Evolutionary conservation across 2,888 invertebrate species (phyloP).

Genomic region (Rhagophthalmus giganteus): DNA sequence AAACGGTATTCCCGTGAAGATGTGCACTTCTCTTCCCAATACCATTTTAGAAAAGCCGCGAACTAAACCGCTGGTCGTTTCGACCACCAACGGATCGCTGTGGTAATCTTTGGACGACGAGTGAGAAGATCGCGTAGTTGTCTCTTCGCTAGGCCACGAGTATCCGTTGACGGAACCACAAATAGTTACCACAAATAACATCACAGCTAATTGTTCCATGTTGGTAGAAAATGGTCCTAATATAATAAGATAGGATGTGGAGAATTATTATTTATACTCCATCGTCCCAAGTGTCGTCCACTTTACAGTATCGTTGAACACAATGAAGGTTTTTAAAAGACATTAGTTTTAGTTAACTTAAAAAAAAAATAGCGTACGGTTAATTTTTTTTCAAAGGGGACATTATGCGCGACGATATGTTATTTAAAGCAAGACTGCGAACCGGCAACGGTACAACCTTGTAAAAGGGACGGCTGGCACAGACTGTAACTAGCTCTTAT

Average conservation of each 20-base stretch:
- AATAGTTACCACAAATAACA: conserved; percentile 37
- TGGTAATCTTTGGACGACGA: conserved; percentile 53
- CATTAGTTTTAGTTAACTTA: conserved; percentile 13
- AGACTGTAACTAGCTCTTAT: conserved; percentile 43
- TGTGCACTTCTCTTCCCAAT: conserved; percentile 82
- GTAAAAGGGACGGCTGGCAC: conserved; percentile 46
- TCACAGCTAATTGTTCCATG: conserved; percentile 33
- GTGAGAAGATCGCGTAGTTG: conserved; percentile 47
- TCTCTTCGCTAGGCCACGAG: conserved; percentile 55
- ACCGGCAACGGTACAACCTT: conserved; percentile 37
- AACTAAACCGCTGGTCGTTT: conserved; percentile 80
- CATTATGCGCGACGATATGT: conserved; percentile 6
- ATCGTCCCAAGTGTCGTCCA: conserved; percentile 15
- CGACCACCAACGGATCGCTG: conserved; percentile 76
- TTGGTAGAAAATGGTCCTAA: conserved; percentile 11
- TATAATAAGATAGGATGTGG: conserved; percentile 1
- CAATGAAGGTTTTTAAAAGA: conserved; percentile 7
- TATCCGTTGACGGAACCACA: conserved; percentile 45
- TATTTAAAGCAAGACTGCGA: conserved; percentile 17
- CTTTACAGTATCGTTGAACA: conserved; percentile 14
- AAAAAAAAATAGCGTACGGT: neutral
- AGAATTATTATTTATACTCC: conserved; percentile 13
- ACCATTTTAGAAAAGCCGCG: conserved; percentile 80
- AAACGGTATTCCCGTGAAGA: conserved; percentile 88
- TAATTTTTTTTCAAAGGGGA: neutral